Conservation (phyloP, 2,113 vertebrate species). For the Sakesphorus luctuosus region DNA sequence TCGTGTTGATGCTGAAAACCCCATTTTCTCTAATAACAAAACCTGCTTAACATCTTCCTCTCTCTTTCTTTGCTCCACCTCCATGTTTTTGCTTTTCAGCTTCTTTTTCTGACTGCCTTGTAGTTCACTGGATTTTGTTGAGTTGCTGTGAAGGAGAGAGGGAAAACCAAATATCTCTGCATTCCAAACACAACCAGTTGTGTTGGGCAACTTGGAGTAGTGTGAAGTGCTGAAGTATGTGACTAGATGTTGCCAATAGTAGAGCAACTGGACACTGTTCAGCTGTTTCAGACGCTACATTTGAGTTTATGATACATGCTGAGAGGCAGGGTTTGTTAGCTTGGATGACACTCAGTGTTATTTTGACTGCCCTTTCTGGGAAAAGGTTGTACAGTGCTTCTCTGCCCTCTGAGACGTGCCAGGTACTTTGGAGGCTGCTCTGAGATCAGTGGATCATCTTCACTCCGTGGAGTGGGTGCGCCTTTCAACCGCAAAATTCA, state of each 20-base stretch:
- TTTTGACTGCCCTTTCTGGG: not conserved
- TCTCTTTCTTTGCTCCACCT: not conserved
- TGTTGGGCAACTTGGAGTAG: not conserved
- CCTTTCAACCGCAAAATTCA: not conserved
- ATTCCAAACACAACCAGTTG: not conserved
- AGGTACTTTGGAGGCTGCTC: not conserved
- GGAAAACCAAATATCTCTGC: not conserved
- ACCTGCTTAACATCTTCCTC: not conserved
- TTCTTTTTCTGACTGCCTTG: not conserved
- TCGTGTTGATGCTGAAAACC: accelerated
- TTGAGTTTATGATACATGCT: not conserved
- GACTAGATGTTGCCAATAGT: not conserved
- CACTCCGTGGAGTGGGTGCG: not conserved
- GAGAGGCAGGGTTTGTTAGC: not conserved
- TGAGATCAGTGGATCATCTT: not conserved
- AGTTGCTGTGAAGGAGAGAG: not conserved
- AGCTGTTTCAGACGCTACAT: not conserved
- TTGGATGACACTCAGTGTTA: not conserved
- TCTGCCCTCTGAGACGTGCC: not conserved
- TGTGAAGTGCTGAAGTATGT: not conserved
- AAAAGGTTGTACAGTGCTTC: not conserved
- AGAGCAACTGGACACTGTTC: not conserved
- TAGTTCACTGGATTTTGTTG: not conserved
- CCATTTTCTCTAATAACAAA: not conserved
- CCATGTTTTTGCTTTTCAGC: not conserved